Base-by-base conservation (phyloP, 2,113 vertebrate species). In the Atrichornis clamosus region DNA sequence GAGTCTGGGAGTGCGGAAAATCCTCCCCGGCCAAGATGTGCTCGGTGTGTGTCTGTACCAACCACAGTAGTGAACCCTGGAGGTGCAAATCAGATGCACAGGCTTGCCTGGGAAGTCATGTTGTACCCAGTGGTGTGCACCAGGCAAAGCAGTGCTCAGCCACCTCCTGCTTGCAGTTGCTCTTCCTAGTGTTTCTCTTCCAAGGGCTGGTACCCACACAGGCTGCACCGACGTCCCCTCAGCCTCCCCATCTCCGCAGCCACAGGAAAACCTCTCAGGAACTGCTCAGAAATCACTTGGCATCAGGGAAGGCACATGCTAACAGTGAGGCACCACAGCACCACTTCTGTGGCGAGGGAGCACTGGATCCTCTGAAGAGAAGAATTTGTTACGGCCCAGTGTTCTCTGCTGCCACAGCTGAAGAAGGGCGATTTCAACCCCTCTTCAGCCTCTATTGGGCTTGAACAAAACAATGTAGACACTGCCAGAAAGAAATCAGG, bases 401-500 rank as follows among this genome's bases (percentile, higher is more conserved):
- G 0, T 88, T 15, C 47, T 88, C 41, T 42, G 59, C 30, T 86
- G 16, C 4, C 5, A 2, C 26, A 39, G 26, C 42, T 60, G 83
- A 74, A 62, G 80, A 60, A 79, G 32, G 53, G 27, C 0, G 0
- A 47, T 86, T 92, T 59, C 76, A 75, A 5, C 35, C 53, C 55
- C 47, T 81, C 78, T 65, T 72, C 63, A 72, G 65, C 41, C 13
- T 27, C 10, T 62, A 10, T 44, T 79, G 56, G 70, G 33, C 33
- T 69, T 88, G 88, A 86, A 84, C 63, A 93, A 83, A 92, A 42
- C 32, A 41, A 6, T 2, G 6, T 13, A 44, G 65, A 60, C 33
- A 33, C 16, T 93, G 88, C 72, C 90, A 93, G 79, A 44, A 89
- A 77, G 64, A 95, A 95, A 81, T 77, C 64, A 84, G 79, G 86